These are phyloP conservation scores for Sphecodes monilicornis DNA, from an alignment of 2,888 invertebrate genomes.

Conservation along the genomic window DNA sequence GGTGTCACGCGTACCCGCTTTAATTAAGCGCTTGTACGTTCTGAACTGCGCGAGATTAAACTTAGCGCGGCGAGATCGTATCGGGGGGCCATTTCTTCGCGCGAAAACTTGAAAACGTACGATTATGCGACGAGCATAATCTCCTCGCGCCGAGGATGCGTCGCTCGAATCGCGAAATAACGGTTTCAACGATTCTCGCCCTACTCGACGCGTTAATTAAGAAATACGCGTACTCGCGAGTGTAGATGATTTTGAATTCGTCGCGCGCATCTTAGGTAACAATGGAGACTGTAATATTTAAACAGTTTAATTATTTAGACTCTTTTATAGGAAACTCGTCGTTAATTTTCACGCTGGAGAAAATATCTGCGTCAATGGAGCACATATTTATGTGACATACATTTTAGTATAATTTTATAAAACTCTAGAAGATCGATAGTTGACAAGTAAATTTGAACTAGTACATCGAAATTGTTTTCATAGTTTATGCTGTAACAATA, in stretches of 20 bases:
- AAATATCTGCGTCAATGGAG: not conserved
- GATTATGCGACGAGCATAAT: constrained; percentile 18
- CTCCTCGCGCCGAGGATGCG: constrained; percentile 1
- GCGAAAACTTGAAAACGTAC: constrained; percentile 55
- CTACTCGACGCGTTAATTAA: constrained; percentile 40
- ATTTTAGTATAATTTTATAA: too few relatives aligned
- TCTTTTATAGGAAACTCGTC: not conserved
- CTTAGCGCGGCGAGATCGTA: constrained; percentile 53
- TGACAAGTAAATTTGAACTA: too few relatives aligned
- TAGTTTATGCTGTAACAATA: too few relatives aligned
- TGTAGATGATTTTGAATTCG: not conserved
- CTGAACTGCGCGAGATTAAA: constrained; percentile 67
- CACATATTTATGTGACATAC: too few relatives aligned
- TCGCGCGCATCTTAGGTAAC: not conserved
- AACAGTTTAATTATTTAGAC: not conserved
- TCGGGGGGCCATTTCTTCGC: constrained; percentile 35
- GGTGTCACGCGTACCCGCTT: constrained; percentile 75
- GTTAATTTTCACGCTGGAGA: not conserved
- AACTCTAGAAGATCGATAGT: too few relatives aligned
- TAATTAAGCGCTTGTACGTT: constrained; percentile 81
- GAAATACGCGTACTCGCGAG: constrained; percentile 29
- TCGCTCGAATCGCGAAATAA: not conserved
- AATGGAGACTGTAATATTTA: not conserved
- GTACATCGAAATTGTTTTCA: too few relatives aligned
- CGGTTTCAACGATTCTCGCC: constrained; percentile 4